These are phyloP conservation scores for Itoplectis maculator DNA, from an alignment of 2,888 invertebrate genomes.

Conservation along the genomic window DNA sequence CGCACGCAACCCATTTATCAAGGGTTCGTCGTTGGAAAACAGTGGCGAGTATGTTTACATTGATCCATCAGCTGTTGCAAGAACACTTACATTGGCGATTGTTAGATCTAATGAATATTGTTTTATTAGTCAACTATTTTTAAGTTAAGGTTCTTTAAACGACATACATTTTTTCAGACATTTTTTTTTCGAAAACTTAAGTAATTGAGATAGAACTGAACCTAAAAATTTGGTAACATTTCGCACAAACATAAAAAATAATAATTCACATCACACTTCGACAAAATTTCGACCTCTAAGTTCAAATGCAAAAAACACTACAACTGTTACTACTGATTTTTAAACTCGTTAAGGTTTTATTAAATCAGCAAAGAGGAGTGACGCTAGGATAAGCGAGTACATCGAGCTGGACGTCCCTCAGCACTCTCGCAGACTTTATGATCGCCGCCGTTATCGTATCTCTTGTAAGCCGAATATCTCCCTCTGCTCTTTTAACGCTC, in stretches of 20 bases:
- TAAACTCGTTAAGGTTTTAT: constrained; percentile 29
- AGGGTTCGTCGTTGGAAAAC: background rate
- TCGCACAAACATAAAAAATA: too few species aligned
- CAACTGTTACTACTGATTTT: background rate
- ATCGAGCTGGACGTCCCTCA: constrained; percentile 1
- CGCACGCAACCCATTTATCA: background rate
- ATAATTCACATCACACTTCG: too few species aligned
- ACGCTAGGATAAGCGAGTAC: constrained; percentile 11
- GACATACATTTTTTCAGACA: too few species aligned
- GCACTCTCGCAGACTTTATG: constrained; percentile 18
- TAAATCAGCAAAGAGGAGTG: constrained; percentile 9
- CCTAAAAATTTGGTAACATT: too few species aligned
- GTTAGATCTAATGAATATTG: background rate
- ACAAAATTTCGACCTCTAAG: too few species aligned
- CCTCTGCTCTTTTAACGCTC: constrained; percentile 15
- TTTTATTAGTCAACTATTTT: background rate
- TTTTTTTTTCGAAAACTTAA: too few species aligned
- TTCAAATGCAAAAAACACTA: background rate
- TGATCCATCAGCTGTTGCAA: background rate
- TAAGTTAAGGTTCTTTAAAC: too few species aligned
- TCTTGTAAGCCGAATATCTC: constrained; percentile 23
- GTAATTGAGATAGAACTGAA: too few species aligned
- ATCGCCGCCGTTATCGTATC: constrained; percentile 23
- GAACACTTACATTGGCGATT: background rate
- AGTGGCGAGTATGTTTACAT: background rate